These are phyloP conservation scores for Rotaria socialis DNA, from an alignment of 2,888 invertebrate genomes.

Conservation along the genomic window DNA sequence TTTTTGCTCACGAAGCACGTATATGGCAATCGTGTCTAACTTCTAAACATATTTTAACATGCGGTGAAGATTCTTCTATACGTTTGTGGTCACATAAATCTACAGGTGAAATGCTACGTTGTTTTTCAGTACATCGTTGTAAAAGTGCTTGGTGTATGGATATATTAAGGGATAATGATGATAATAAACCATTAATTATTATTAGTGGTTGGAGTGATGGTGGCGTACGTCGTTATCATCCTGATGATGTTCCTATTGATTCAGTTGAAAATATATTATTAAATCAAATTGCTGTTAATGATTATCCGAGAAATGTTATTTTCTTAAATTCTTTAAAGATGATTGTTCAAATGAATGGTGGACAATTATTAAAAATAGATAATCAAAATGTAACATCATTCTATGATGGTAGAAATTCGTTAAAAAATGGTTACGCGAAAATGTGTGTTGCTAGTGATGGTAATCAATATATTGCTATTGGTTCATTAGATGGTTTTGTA, in stretches of 20 bases:
- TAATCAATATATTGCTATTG: not conserved
- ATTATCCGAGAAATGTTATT: not conserved
- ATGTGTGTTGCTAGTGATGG: not conserved
- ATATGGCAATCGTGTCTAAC: not conserved
- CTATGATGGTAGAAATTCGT: not conserved
- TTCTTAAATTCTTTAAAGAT: not conserved
- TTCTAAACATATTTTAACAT: not conserved
- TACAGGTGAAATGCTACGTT: not conserved
- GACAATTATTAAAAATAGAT: not conserved
- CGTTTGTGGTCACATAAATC: constrained; percentile 10
- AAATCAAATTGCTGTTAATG: not conserved
- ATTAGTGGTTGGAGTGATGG: constrained; percentile 25
- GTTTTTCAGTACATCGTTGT: constrained; percentile 10
- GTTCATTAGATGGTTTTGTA: not conserved
- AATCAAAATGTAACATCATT: not conserved
- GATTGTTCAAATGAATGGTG: not conserved
- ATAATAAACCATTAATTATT: not conserved
- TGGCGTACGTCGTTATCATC: not conserved
- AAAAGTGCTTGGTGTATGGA: constrained; percentile 26
- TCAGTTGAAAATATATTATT: not conserved
- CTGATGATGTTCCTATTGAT: not conserved
- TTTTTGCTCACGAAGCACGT: constrained; percentile 6
- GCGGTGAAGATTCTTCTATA: not conserved
- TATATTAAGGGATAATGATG: not conserved
- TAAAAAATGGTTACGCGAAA: not conserved